Evolutionary conservation across 2,113 vertebrate genomes (phyloP), one percentile per base, ranked within the genome.

Genomic region (Larimichthys polyactis): DNA sequence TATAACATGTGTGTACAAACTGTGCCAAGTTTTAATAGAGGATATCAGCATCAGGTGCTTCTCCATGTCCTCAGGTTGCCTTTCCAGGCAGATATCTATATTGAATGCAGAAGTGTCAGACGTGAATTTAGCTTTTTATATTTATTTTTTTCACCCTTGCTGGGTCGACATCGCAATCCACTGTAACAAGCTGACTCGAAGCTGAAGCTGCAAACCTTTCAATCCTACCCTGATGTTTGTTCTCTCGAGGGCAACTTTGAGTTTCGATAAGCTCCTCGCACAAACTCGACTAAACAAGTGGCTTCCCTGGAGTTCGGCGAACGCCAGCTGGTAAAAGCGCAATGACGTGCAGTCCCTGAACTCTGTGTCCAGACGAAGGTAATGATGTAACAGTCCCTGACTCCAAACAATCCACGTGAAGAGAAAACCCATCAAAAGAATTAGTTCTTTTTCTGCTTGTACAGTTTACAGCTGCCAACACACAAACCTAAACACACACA

Each of bases 401-500:
- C 51, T 83, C 62, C 8, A 65, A 46, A 55, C 44, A 71, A 16
- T 49, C 11, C 24, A 46, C 27, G 64, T 24, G 71, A 73, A 81
- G 5, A 65, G 65, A 60, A 79, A 87, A 73, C 57, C 24, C 43
- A 36, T 49, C 32, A 80, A 55, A 64, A n/a, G 1, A 74, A 63
- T 51, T 58, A 4, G 12, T 0, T 0, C 3, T 16, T 58, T 49
- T 54, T 32, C 7, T 1, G 24, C 16, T 62, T 72, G 8, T 65
- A 27, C 40, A 43, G 32, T 55, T 58, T n/a, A 54, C 19, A 71
- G 17, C 27, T 17, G 58, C 75, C 19, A 43, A 5, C 22, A 57
- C 43, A 63, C 57, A 57, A 7, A 62, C 3, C 5, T 11, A 40
- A 8, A 48, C 40, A 22, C 7, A 40, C 55, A 40, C 22, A 36